Conservation (phyloP, 1,140 invertebrate species). For the Leptestheria dahalacensis region DNA sequence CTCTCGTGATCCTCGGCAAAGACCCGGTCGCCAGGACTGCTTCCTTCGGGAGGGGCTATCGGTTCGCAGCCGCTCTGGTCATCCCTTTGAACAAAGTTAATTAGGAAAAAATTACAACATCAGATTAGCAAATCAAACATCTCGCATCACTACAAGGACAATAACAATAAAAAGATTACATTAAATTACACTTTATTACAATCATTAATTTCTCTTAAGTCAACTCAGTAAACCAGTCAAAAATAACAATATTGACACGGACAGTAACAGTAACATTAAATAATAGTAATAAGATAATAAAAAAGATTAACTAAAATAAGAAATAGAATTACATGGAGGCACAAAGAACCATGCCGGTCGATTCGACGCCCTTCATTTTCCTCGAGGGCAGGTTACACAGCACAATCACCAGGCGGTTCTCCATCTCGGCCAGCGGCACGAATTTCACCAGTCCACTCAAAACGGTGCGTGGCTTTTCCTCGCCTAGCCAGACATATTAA, state of each 20-base stretch:
- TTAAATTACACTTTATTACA: background rate
- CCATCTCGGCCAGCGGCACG: conserved; percentile 74
- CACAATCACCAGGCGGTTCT: conserved; percentile 68
- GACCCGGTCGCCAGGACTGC: conserved; percentile 63
- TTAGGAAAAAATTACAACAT: too few relatives aligned
- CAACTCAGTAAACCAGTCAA: too few relatives aligned
- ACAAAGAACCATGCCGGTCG: conserved; percentile 80
- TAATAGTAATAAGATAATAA: too few relatives aligned
- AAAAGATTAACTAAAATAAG: background rate
- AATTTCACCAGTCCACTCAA: conserved; percentile 82
- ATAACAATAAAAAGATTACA: background rate
- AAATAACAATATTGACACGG: too few relatives aligned
- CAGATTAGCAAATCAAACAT: too few relatives aligned
- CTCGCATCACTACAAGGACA: too few relatives aligned
- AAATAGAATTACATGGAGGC: conserved; percentile 51
- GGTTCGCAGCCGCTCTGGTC: conserved; percentile 60
- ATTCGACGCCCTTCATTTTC: conserved; percentile 79
- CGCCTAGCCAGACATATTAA: conserved; percentile 31
- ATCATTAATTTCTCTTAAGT: too few relatives aligned
- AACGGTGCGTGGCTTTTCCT: conserved; percentile 45
- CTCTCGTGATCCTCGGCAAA: conserved; percentile 62
- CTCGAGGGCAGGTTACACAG: conserved; percentile 86
- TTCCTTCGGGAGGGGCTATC: conserved; percentile 52
- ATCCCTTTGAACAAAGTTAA: too few relatives aligned
- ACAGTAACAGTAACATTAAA: background rate